Evolutionary conservation across 2,113 vertebrate genomes (phyloP).

Genomic region (Cyanoderma ruficeps): DNA sequence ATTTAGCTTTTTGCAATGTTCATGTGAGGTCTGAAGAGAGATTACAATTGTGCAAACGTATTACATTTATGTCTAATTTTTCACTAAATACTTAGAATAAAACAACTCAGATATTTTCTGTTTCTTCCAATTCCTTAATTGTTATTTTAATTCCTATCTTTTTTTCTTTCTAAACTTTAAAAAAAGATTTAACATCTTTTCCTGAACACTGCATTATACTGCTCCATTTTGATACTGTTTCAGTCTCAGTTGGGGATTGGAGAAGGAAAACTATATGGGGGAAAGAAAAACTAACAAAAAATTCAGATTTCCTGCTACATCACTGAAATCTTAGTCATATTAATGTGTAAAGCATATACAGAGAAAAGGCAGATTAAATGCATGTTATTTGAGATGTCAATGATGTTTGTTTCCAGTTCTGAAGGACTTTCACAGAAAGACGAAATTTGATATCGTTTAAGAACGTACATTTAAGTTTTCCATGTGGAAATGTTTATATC

Average conservation of each 20-base stretch:
- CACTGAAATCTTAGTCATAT: background rate
- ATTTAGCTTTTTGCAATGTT: background rate
- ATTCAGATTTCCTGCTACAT: background rate
- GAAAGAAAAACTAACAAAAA: background rate
- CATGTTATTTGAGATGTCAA: fast-evolving
- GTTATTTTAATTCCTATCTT: background rate
- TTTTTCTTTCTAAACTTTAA: background rate
- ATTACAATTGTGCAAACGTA: background rate
- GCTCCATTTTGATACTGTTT: background rate
- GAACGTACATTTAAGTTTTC: background rate
- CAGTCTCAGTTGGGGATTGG: fast-evolving
- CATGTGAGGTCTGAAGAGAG: background rate
- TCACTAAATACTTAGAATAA: background rate
- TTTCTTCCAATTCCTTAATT: background rate
- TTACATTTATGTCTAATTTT: background rate
- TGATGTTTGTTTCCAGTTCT: background rate
- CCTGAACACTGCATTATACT: background rate
- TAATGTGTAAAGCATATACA: background rate
- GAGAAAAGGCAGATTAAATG: background rate
- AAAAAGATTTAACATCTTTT: background rate
- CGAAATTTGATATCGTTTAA: background rate
- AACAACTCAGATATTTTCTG: background rate
- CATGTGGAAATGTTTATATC: background rate
- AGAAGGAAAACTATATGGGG: background rate
- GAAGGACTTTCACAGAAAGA: background rate